Percentiles rank a stretch among this genome's conserved stretches.
These are phyloP conservation scores for Scaptomyza caliginosa DNA, from an alignment of 2,888 invertebrate genomes.

Conservation along the genomic window DNA sequence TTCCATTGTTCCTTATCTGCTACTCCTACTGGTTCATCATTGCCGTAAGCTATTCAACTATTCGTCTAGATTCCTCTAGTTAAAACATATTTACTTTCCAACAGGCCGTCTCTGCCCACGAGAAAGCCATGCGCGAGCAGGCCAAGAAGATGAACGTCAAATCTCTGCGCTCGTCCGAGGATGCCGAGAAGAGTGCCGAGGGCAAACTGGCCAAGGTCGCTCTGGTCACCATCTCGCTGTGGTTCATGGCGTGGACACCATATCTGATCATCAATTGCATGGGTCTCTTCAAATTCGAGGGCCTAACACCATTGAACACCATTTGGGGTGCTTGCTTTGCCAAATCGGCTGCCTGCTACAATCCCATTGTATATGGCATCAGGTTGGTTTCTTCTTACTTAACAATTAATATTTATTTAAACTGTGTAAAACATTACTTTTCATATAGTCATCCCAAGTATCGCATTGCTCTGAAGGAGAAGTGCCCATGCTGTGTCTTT, in stretches of 20 bases:
- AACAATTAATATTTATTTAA: no score
- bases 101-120: constrained; percentile 86
- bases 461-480: constrained; percentile 86
- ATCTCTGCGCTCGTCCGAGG: constrained; percentile 91
- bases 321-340: constrained; percentile 96
- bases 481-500: constrained; percentile 86
- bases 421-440: no score
- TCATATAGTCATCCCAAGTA: constrained; percentile 86
- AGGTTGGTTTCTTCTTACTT: constrained; percentile 87
- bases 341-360: constrained; percentile 95
- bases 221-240: constrained; percentile 93
- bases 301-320: constrained; percentile 91
- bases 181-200: constrained; percentile 91
- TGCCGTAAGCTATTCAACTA: constrained; percentile 85
- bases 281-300: constrained; percentile 90
- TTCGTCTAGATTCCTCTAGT: no score
- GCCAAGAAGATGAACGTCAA: constrained; percentile 97
- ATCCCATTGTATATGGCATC: constrained; percentile 95
- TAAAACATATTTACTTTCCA: no score
- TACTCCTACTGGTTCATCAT: constrained; percentile 95
- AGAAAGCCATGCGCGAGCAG: constrained; percentile 94
- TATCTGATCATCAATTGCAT: constrained; percentile 92
- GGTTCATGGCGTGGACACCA: constrained; percentile 97
- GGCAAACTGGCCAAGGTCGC: constrained; percentile 95
- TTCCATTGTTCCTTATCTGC: constrained; percentile 91